These are phyloP conservation scores for Adela reaumurella DNA, from an alignment of 2,888 invertebrate genomes.

Conservation along the genomic window DNA sequence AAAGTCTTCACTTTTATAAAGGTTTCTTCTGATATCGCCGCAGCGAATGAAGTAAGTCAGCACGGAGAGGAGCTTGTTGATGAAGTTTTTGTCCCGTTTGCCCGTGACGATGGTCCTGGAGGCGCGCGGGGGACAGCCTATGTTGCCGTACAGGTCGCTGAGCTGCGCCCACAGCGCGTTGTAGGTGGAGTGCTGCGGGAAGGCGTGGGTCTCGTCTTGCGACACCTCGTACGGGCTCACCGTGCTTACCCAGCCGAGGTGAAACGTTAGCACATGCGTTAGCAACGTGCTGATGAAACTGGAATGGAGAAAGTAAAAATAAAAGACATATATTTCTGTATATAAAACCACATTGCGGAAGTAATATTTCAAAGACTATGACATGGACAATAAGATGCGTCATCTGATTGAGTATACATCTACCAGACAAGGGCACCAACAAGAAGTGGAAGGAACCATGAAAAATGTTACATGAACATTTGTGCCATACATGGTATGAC, in stretches of 20 bases:
- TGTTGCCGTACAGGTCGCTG: conserved; percentile 80
- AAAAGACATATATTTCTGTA: too few species aligned
- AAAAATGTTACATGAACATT: too few species aligned
- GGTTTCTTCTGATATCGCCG: conserved; percentile 62
- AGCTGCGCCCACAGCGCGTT: conserved; percentile 91
- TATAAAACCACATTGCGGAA: too few species aligned
- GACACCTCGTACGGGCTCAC: conserved; percentile 50
- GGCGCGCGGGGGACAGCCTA: conserved; percentile 73
- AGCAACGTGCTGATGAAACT: conserved; percentile 88
- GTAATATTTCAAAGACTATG: too few species aligned
- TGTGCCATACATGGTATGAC: too few species aligned
- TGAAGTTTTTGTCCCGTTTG: conserved; percentile 58
- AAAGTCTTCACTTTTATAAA: not conserved
- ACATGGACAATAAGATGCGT: too few species aligned
- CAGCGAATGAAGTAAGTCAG: conserved; percentile 87
- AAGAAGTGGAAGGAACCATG: too few species aligned
- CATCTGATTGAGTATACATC: too few species aligned
- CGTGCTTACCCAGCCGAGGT: conserved; percentile 88
- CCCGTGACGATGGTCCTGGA: conserved; percentile 80
- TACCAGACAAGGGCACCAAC: too few species aligned
- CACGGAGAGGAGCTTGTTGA: conserved; percentile 71
- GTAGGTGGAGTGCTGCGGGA: conserved; percentile 61
- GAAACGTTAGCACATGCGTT: conserved; percentile 85
- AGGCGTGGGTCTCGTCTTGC: conserved; percentile 21
- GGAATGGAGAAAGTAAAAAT: conserved; percentile 14